phyloP scores from a whole-genome alignment of 1,140 invertebrate genomes.

The Augochlora pura region DNA sequence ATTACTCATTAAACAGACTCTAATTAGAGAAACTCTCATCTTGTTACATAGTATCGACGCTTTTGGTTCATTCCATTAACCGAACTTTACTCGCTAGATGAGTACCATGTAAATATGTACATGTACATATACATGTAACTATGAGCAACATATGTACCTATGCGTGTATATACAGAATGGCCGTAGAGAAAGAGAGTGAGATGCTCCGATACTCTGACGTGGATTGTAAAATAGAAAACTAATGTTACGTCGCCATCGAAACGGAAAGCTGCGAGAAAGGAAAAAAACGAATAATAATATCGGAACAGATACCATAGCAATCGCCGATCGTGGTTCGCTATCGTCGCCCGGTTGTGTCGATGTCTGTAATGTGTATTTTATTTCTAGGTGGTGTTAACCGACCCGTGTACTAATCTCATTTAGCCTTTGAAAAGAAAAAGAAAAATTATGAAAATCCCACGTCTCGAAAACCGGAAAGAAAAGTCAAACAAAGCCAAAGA shows the following conservation, averaged over 20 bases:
- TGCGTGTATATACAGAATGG: constrained; percentile 26
- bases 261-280: too few species aligned
- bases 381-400: constrained; percentile 68
- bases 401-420: constrained; percentile 56
- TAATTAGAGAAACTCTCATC: constrained; percentile 25
- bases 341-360: constrained; percentile 21
- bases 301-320: too few species aligned
- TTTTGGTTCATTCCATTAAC: constrained; percentile 16
- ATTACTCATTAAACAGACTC: constrained; percentile 33
- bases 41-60: constrained; percentile 12
- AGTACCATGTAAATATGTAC: constrained; percentile 30
- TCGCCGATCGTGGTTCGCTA: background rate
- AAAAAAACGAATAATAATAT: too few species aligned
- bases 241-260: too few species aligned
- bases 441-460: too few species aligned
- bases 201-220: constrained; percentile 6
- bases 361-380: constrained; percentile 67
- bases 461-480: too few species aligned
- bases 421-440: constrained; percentile 1
- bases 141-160: background rate
- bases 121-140: constrained; percentile 17
- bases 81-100: background rate
- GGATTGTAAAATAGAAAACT: background rate
- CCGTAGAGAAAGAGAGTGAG: background rate
- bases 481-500: too few species aligned